A percentile compares a stretch with the other conserved stretches of the same genome.
Evolutionary conservation across 2,888 invertebrate genomes (phyloP).

Genomic region (Calliphora vomitoria): DNA sequence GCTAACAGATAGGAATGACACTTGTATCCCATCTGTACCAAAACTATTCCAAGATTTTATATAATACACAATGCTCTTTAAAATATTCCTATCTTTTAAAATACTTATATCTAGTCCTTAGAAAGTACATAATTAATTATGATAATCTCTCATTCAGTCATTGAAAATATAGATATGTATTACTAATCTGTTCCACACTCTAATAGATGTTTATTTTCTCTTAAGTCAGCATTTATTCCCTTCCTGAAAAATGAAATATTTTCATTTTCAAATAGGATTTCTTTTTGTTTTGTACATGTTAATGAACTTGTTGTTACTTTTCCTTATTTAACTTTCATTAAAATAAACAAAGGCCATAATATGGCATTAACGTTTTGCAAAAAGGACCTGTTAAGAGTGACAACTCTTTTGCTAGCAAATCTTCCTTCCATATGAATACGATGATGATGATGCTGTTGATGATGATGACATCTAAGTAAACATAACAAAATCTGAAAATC

Average conservation of each 20-base stretch:
- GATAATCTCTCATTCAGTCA: background rate
- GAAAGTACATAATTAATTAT: background rate
- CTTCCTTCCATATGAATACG: constrained; percentile 9
- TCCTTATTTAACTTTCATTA: constrained; percentile 69
- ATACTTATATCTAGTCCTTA: too few relatives aligned
- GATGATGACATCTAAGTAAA: constrained; percentile 70
- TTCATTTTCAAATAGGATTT: constrained; percentile 2
- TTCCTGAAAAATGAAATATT: background rate
- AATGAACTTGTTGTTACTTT: constrained; percentile 66
- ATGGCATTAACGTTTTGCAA: constrained; percentile 17
- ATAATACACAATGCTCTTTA: too few relatives aligned
- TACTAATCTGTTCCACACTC: background rate
- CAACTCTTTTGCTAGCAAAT: constrained; percentile 51
- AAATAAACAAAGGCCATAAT: constrained; percentile 58
- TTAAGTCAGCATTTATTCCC: constrained; percentile 9
- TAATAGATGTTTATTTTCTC: constrained; percentile 1
- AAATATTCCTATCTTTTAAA: too few relatives aligned
- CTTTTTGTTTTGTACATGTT: constrained; percentile 36
- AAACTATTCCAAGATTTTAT: too few relatives aligned
- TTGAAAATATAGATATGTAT: background rate
- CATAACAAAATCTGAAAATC: constrained; percentile 73
- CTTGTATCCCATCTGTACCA: too few relatives aligned
- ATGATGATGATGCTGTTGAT: constrained; percentile 30
- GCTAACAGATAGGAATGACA: too few relatives aligned
- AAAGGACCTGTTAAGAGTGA: constrained; percentile 36